Evolutionary conservation across 2,888 invertebrate species (phyloP).

Genomic region (Altica lythri): DNA sequence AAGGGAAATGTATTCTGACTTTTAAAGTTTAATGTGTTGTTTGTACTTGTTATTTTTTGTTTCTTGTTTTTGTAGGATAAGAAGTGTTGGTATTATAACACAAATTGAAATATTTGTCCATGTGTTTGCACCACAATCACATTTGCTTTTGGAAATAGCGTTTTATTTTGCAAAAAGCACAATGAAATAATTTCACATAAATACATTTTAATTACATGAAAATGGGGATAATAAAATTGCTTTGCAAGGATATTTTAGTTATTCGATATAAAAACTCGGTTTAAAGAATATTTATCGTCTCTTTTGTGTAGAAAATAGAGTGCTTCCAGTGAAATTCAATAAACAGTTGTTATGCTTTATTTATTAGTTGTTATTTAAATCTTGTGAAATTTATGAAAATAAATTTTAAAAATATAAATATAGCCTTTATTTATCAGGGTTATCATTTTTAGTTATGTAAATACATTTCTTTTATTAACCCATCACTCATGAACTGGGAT

Average conservation of each 20-base stretch:
- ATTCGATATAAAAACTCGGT: not conserved
- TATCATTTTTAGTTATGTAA: no score
- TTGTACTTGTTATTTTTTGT: slow-evolving; percentile 24
- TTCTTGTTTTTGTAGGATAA: slow-evolving; percentile 18
- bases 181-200: not conserved
- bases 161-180: not conserved
- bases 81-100: slow-evolving; percentile 22
- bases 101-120: slow-evolving; percentile 3
- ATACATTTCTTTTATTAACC: no score
- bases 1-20: slow-evolving; percentile 43
- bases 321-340: slow-evolving; percentile 20
- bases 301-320: slow-evolving; percentile 6
- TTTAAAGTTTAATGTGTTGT: slow-evolving; percentile 34
- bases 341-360: slow-evolving; percentile 19
- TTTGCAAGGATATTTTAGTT: not conserved
- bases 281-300: slow-evolving; percentile 5
- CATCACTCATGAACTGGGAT: no score
- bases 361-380: slow-evolving; percentile 1
- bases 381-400: slow-evolving; percentile 11
- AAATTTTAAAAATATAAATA: slow-evolving; percentile 9
- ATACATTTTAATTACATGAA: not conserved
- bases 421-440: no score
- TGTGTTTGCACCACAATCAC: no score
- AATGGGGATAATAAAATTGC: not conserved
- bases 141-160: no score